Conservation (phyloP, 2,888 invertebrate genomes). For the Tetrapedia diversipes region DNA sequence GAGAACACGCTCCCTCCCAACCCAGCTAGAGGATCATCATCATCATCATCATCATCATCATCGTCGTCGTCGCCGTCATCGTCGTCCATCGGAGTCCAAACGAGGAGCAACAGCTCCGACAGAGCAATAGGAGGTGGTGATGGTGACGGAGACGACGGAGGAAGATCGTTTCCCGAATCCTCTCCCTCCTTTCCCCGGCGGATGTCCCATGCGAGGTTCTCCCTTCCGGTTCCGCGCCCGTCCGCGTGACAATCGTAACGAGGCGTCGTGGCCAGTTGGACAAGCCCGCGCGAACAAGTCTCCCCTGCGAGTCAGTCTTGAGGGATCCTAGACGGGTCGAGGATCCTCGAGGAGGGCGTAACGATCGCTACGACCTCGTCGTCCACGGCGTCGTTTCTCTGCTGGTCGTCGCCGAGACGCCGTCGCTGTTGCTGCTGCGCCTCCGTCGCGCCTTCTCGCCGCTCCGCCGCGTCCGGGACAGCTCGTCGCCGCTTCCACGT, state of each 20-base stretch:
- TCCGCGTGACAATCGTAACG: constrained; percentile 31
- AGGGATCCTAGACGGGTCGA: constrained; percentile 74
- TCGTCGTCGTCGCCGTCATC: too few relatives aligned
- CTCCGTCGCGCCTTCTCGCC: too few relatives aligned
- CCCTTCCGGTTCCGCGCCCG: constrained; percentile 17
- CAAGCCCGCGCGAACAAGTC: constrained; percentile 58
- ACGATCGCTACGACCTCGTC: constrained; percentile 30
- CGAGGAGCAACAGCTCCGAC: constrained; percentile 9
- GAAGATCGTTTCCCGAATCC: constrained; percentile 21
- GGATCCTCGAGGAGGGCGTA: constrained; percentile 60
- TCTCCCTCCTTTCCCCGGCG: constrained; percentile 9
- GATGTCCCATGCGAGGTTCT: not conserved
- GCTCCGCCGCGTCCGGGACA: constrained; percentile 23
- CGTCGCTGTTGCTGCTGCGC: too few relatives aligned
- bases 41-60: too few relatives aligned
- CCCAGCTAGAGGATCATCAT: constrained; percentile 37
- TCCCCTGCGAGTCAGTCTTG: constrained; percentile 79
- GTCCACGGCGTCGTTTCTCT: constrained; percentile 26
- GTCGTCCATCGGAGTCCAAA: constrained; percentile 4
- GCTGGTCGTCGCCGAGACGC: not conserved
- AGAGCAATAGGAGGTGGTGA: not conserved
- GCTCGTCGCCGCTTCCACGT: constrained; percentile 52
- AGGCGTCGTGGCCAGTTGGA: constrained; percentile 46
- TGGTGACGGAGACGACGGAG: not conserved
- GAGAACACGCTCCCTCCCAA: constrained; percentile 19